phyloP scores from a whole-genome alignment of 2,113 vertebrate genomes.

The Cichladusa arquata region DNA sequence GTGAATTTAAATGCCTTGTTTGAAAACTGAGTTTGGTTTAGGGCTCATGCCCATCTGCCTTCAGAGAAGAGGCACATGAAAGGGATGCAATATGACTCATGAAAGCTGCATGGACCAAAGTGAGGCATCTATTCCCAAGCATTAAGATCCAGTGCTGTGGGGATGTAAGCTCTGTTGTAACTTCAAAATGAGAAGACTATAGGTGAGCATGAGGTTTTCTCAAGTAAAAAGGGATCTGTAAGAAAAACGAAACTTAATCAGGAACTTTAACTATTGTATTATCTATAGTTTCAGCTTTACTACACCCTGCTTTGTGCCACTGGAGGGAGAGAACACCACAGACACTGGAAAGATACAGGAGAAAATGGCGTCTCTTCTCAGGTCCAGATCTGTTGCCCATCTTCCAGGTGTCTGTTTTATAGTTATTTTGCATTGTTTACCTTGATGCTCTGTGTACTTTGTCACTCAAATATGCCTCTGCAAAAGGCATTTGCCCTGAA shows the following conservation, averaged over 20 bases:
- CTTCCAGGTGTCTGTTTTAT: neutral
- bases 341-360: neutral
- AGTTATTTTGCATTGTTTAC: neutral
- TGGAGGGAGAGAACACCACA: neutral
- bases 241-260: neutral
- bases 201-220: neutral
- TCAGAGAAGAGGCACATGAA: conserved; percentile 11
- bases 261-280: neutral
- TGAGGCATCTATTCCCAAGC: neutral
- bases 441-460: neutral
- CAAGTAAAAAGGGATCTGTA: neutral
- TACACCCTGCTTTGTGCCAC: neutral
- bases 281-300: neutral
- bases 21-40: conserved; percentile 35
- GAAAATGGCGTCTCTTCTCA: neutral
- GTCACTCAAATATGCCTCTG: neutral
- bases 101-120: neutral
- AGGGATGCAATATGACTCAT: neutral
- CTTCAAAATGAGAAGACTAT: neutral
- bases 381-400: neutral
- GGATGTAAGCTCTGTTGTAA: neutral
- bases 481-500: conserved; percentile 11
- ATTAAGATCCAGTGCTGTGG: neutral
- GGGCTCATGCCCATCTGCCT: neutral
- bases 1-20: neutral